Percentiles rank a stretch among this genome's conserved stretches.
Evolutionary conservation across 1,140 invertebrate genomes (phyloP).

Genomic region (Myzus persicae): DNA sequence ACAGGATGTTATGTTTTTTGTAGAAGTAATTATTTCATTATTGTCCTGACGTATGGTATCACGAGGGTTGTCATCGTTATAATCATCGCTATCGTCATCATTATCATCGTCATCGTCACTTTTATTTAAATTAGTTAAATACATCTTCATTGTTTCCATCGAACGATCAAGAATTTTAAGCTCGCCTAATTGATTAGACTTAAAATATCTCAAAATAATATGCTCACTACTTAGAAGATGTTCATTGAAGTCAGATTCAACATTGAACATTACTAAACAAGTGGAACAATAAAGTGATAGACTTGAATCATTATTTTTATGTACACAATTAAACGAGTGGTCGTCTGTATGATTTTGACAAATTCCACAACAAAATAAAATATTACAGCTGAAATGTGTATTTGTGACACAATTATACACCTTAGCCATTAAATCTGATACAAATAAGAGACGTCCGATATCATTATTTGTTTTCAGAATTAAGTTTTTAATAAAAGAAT

Average conservation of each 20-base stretch:
- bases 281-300: neutral
- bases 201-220: conserved; percentile 31
- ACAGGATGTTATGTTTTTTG: neutral
- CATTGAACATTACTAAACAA: conserved; percentile 15
- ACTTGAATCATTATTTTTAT: neutral
- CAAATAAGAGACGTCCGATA: neutral
- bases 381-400: too few relatives aligned
- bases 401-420: neutral
- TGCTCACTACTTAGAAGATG: conserved; percentile 20
- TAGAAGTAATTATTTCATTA: neutral
- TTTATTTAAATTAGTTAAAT: neutral
- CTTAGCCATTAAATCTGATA: neutral
- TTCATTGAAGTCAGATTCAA: neutral
- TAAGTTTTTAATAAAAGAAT: neutral
- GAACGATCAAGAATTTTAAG: neutral
- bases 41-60: neutral
- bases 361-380: neutral
- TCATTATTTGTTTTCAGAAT: neutral
- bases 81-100: neutral
- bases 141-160: neutral
- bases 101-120: neutral
- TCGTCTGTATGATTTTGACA: neutral
- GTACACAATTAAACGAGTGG: neutral
- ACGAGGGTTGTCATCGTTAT: neutral
- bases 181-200: neutral